Evolutionary conservation across 2,113 vertebrate genomes (phyloP).

Genomic region (Tachysurus vachellii): DNA sequence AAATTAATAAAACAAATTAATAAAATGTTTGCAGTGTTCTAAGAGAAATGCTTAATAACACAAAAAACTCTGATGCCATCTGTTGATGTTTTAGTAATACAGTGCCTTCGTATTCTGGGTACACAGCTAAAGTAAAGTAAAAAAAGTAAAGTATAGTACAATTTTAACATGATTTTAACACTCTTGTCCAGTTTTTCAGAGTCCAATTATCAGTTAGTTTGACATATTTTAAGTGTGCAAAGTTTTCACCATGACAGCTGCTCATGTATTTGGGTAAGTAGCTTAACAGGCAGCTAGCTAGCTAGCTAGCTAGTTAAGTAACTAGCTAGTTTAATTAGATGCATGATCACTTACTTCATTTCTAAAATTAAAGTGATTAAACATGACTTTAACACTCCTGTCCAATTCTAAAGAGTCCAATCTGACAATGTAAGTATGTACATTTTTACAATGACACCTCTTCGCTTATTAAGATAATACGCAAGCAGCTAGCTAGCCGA

Average conservation of each 20-base stretch:
- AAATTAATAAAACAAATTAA: no score
- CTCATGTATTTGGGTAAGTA: neutral
- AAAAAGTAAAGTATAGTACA: no score
- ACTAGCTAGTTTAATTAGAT: neutral
- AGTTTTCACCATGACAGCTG: neutral
- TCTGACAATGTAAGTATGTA: neutral
- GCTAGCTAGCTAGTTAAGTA: neutral
- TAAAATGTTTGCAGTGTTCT: no score
- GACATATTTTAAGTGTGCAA: neutral
- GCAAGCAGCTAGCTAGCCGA: neutral
- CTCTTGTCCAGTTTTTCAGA: neutral
- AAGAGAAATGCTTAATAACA: no score
- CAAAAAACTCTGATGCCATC: no score
- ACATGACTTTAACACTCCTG: neutral
- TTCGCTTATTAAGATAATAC: no score
- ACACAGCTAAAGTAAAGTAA: no score
- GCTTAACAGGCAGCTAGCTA: neutral
- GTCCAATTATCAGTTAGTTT: neutral
- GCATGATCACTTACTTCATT: neutral
- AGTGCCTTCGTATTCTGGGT: neutral
- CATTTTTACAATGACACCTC: no score
- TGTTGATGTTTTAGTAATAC: no score
- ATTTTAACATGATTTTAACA: no score
- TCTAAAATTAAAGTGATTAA: neutral
- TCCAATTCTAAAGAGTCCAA: neutral